phyloP scores from a whole-genome alignment of 2,797 vertebrate species.

The Platyrinchus mystaceus region DNA sequence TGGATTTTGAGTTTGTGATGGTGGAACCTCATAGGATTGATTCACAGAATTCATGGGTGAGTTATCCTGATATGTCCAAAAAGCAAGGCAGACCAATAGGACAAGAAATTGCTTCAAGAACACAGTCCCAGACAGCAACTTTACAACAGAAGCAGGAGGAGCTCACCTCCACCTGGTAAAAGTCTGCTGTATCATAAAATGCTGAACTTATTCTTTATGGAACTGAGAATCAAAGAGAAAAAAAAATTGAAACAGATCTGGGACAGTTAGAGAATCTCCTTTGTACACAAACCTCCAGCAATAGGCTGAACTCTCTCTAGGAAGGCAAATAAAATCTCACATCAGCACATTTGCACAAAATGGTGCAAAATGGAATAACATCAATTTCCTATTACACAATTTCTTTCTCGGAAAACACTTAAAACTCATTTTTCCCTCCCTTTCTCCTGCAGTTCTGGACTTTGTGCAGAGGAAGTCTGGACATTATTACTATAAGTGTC shows the following conservation, averaged over 20 bases:
- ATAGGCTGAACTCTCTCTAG: not conserved
- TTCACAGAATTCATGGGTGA: not conserved
- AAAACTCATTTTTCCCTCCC: not conserved
- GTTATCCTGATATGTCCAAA: not conserved
- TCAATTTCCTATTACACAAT: constrained; percentile 14
- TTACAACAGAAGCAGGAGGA: not conserved
- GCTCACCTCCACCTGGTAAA: not conserved
- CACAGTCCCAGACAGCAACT: not conserved
- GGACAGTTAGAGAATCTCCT: not conserved
- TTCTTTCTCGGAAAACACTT: not conserved
- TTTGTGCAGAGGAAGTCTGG: constrained; percentile 21
- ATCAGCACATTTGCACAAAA: not conserved
- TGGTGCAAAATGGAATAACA: not conserved
- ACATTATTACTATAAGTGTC: not conserved
- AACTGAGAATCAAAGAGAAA: not conserved
- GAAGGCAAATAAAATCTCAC: not conserved
- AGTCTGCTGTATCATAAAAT: not conserved
- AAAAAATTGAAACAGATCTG: not conserved
- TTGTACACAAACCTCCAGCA: not conserved
- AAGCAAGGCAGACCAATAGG: not conserved
- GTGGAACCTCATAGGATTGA: not conserved
- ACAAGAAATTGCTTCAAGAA: not conserved
- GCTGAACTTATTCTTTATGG: not conserved
- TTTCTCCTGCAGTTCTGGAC: not conserved
- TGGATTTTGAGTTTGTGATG: not conserved